Evolutionary conservation across 1,140 invertebrate genomes (phyloP), one percentile per base, ranked within the genome.

Genomic region (roundworm (Caenorhabditis elegans)): DNA sequence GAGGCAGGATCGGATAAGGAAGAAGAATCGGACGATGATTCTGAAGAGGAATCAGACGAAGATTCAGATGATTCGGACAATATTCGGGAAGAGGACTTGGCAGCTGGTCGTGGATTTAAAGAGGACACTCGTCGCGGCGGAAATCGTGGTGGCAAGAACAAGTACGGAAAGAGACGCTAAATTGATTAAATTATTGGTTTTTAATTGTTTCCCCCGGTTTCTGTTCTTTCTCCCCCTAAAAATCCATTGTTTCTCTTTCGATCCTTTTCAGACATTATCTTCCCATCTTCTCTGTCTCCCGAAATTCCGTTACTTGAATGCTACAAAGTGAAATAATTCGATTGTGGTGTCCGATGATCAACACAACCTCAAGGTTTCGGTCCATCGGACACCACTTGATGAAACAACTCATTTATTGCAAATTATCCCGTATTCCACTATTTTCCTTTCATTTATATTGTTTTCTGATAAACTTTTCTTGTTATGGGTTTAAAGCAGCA

Each of bases 1-100:
- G 83, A 84, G 19, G 86, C 85, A 28, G 55, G 46, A n/a, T 82
- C 86, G 0, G 86, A 87, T 6, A 80, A 55, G n/a, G 76, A 76
- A 22, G 28, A 60, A 15, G 76, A 43, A 15, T 28, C 28, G 17
- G 13, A 34, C 17, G 46, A 47, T 22, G 78, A 43, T 26, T 46
- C 36, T 47, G 82, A 65, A 49, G 60, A 65, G 24, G 83, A 85
- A 39, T 79, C 76, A 11, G 83, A 79, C 22, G 82, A 85, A 17
- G 83, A 76, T 19, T 31, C 46, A 0, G 39, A 76, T 15, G 82
- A 80, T 36, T 76, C 53, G 26, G 65, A 77, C 46, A 83, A 78
- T 13, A 17, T 47, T 36, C 26, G 53, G 34, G 82, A 83, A 53
- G 82, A 83, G 10, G 82, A 83, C 36, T 26, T 83, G 26, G 82